phyloP scores from a whole-genome alignment of 2,888 invertebrate species.

The Geophilus truncorum region DNA sequence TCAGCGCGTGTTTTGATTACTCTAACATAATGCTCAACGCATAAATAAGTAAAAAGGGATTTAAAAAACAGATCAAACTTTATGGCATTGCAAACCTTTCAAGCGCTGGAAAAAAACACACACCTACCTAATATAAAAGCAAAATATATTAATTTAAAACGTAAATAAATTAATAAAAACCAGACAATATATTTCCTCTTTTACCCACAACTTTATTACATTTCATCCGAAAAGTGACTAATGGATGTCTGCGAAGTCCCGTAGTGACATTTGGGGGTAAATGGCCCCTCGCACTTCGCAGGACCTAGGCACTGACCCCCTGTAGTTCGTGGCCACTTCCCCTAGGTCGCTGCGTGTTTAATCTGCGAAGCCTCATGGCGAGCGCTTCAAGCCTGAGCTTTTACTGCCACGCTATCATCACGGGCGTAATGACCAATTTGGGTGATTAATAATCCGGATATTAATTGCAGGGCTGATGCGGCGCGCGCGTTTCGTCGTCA shows the following conservation, averaged over 20 bases:
- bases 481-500: background rate
- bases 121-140: background rate
- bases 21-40: background rate
- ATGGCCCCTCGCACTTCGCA: background rate
- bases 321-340: background rate
- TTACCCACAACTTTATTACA: background rate
- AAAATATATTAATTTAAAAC: background rate
- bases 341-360: background rate
- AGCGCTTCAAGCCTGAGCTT: conserved; percentile 5
- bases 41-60: background rate
- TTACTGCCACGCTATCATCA: conserved; percentile 6
- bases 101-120: background rate
- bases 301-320: background rate
- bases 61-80: conserved; percentile 7
- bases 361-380: background rate
- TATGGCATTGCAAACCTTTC: conserved; percentile 1
- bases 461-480: background rate
- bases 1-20: background rate
- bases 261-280: background rate
- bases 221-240: background rate
- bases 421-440: background rate
- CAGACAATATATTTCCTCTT: background rate
- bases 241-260: background rate
- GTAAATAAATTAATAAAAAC: background rate
- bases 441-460: conserved; percentile 17